phyloP scores from a whole-genome alignment of 2,113 vertebrate genomes.

The Scartelaos histophorus region DNA sequence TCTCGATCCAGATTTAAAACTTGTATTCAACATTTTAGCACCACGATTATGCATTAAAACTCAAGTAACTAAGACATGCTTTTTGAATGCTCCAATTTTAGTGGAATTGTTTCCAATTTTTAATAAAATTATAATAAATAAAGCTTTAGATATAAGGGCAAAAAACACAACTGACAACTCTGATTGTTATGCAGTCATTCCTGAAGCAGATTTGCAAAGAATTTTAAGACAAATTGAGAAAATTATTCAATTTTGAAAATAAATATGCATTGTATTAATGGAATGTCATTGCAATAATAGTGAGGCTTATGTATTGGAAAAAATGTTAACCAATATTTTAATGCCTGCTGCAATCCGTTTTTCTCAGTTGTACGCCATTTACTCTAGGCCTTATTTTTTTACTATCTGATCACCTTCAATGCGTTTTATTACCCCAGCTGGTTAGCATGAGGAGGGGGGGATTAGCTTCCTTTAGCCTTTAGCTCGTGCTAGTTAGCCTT shows the following conservation, averaged over 20 bases:
- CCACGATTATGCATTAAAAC: not conserved
- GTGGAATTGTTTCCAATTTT: not conserved
- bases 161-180: no score
- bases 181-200: no score
- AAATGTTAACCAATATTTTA: not conserved
- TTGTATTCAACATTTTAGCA: not conserved
- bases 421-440: not conserved
- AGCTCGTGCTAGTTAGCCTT: slow-evolving; percentile 18
- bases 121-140: not conserved
- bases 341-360: not conserved
- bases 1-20: not conserved
- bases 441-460: not conserved
- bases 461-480: slow-evolving; percentile 43
- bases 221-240: no score
- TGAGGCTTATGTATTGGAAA: not conserved
- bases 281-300: no score
- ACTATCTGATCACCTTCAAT: no score
- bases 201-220: no score
- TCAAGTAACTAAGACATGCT: not conserved
- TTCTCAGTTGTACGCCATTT: no score
- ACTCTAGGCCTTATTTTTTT: no score
- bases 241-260: no score
- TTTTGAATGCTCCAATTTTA: not conserved
- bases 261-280: no score
- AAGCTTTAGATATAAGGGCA: not conserved